phyloP scores from a whole-genome alignment of 2,888 invertebrate genomes.

The Anaspis maculata region DNA sequence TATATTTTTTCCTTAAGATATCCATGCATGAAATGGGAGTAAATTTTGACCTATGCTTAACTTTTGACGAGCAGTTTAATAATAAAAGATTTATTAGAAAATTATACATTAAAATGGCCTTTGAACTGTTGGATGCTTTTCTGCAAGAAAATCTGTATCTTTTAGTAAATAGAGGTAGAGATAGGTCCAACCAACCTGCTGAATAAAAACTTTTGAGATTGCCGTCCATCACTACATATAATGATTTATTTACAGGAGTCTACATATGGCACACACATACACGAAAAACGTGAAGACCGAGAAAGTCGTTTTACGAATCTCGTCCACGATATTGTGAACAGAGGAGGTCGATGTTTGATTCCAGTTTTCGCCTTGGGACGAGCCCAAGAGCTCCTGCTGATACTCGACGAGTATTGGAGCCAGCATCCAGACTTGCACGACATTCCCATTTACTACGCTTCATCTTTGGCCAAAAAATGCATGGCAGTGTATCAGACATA shows the following conservation, averaged over 20 bases:
- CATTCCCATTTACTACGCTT: conserved; percentile 98
- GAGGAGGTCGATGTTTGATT: conserved; percentile 97
- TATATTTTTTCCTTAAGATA: too few relatives aligned
- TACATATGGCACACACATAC: conserved; percentile 98
- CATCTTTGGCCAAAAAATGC: conserved; percentile 97
- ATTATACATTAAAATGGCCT: too few relatives aligned
- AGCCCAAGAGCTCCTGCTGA: conserved; percentile 91
- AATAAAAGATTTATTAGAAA: too few relatives aligned
- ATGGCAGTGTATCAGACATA: conserved; percentile 99
- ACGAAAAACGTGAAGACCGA: conserved; percentile 95
- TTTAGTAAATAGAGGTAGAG: too few relatives aligned
- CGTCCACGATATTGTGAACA: conserved; percentile 90
- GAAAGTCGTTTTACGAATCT: conserved; percentile 88
- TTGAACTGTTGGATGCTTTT: too few relatives aligned
- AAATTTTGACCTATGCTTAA: too few relatives aligned
- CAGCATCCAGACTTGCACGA: conserved; percentile 95
- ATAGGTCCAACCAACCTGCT: too few relatives aligned
- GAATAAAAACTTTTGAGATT: too few relatives aligned
- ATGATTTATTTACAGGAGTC: conserved; percentile 82
- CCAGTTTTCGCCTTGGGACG: conserved; percentile 98
- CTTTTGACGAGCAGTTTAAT: too few relatives aligned
- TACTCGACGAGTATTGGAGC: conserved; percentile 96
- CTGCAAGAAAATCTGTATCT: too few relatives aligned
- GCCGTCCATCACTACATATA: too few relatives aligned
- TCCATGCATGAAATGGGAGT: too few relatives aligned